phyloP scores from a whole-genome alignment of 2,797 vertebrate genomes.

The Syndactyla subalaris region DNA sequence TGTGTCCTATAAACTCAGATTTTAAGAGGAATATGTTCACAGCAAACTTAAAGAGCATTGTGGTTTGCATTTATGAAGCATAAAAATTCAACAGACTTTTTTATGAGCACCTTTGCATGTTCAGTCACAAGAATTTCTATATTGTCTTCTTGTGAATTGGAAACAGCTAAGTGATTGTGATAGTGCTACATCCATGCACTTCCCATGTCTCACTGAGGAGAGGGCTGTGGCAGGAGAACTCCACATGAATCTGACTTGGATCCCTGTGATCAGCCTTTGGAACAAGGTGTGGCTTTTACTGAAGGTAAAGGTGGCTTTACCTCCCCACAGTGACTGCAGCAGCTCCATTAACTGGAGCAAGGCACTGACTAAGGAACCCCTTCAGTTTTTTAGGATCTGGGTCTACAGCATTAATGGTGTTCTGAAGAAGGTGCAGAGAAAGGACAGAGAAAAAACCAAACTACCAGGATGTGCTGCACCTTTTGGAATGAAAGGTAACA shows the following conservation, averaged over 20 bases:
- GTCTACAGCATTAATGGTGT: not conserved
- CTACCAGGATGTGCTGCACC: not conserved
- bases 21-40: slow-evolving; percentile 39
- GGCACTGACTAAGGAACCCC: not conserved
- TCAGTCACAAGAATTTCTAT: not conserved
- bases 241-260: not conserved
- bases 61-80: slow-evolving; percentile 27
- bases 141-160: not conserved
- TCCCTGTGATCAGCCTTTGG: not conserved
- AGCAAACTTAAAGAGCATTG: slow-evolving; percentile 19
- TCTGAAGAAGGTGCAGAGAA: not conserved
- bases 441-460: not conserved
- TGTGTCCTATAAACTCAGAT: slow-evolving; percentile 13
- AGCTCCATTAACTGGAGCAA: not conserved
- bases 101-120: not conserved
- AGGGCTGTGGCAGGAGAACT: not conserved
- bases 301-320: not conserved
- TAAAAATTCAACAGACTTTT: slow-evolving; percentile 44
- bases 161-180: not conserved
- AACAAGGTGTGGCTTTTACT: not conserved
- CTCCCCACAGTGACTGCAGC: not conserved
- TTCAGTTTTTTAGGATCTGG: not conserved
- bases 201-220: not conserved
- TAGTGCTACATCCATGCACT: not conserved
- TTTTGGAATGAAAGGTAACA: not conserved